Evolutionary conservation across 2,888 invertebrate genomes (phyloP), one percentile per base, ranked within the genome.

Genomic region (Eupeodes latifasciatus): DNA sequence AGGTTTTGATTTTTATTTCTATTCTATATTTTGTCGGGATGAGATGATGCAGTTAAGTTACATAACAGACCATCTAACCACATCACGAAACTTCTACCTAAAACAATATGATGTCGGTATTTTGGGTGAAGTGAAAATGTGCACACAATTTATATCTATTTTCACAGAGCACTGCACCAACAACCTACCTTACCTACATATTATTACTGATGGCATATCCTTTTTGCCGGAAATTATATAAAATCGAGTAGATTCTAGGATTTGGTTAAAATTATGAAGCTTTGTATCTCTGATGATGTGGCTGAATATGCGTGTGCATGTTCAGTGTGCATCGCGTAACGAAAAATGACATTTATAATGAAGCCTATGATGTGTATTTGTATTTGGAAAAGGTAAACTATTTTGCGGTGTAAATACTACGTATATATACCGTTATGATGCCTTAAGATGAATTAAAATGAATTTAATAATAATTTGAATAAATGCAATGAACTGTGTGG

Each of bases 51-150:
- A 71, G 5, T 40, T 40, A 27, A 55, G 40, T 71, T 55, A 53
- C 67, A 67, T 34, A 67, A 51, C 51, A 67, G 11, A 67, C 71
- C 55, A 71, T 16, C 16, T 71, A 36, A 71, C 69, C 71, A 44
- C 55, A 55, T 44, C 55, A 71, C 12, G 14, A 55, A 55, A 55
- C 7, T 71, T 19, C 40, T 19, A 55, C 19, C 40, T 55, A 40
- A 55, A 71, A 55, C 55, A 71, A 55, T 40, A 40, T 40, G 40
- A 40, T 40, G 40, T 40, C 0, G 40, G 40, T 40, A 40, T 40
- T 40, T 9, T 9, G 40, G 40, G 40, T 40, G 40, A 40, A 27
- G 27, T 27, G 27, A 27, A 27, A 40, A 40, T 40, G 40, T 40
- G 6, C 40, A 40, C 40, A 40, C 5, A 6, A 16, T 51, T 34